These are phyloP conservation scores for Pachyramphus minor DNA, from an alignment of 2,113 vertebrate species.

Conservation along the genomic window DNA sequence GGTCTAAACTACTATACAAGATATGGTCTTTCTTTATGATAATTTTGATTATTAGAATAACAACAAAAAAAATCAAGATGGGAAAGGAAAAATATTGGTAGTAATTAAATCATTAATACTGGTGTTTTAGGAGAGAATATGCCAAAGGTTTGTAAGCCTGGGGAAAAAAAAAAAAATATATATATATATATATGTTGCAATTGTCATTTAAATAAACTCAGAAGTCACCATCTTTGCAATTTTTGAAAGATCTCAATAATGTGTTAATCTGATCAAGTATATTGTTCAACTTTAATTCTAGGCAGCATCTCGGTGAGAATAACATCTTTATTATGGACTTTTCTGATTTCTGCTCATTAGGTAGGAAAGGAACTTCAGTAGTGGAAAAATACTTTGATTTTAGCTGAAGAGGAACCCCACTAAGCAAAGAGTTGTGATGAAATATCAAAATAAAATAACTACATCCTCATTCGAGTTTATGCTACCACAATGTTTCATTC, in stretches of 20 bases:
- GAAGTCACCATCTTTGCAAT: neutral
- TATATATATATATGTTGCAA: neutral
- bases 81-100: neutral
- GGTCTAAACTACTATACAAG: neutral
- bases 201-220: neutral
- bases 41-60: neutral
- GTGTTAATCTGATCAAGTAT: neutral
- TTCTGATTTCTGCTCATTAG: neutral
- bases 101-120: neutral
- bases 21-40: neutral
- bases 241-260: neutral
- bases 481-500: neutral
- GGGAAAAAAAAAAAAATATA: neutral
- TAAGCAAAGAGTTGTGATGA: neutral
- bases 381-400: constrained; percentile 14
- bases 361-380: neutral
- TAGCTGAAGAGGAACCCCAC: constrained; percentile 11
- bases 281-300: constrained; percentile 13
- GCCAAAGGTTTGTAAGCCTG: neutral
- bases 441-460: neutral
- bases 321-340: neutral
- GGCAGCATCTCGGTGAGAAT: neutral
- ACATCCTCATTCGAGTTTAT: neutral
- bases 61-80: neutral
- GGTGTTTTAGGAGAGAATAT: neutral